phyloP scores from a whole-genome alignment of 2,113 vertebrate genomes.

The Epinephelus moara region DNA sequence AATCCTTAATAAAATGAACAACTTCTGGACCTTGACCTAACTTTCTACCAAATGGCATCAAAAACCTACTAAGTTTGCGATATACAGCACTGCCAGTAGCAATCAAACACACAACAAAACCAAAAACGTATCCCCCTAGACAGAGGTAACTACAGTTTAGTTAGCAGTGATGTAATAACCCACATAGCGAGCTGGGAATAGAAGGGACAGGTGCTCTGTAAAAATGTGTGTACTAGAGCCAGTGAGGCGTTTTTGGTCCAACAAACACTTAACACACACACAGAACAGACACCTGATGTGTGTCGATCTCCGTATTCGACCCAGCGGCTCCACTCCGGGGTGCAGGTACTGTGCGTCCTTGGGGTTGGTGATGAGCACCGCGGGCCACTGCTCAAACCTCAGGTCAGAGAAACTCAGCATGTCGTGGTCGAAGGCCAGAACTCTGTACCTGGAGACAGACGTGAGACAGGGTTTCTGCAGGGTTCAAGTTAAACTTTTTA shows the following conservation, averaged over 20 bases:
- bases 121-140: neutral
- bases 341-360: slow-evolving; percentile 93
- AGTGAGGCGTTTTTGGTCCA: neutral
- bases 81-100: neutral
- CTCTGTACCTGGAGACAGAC: slow-evolving; percentile 88
- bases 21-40: neutral
- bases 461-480: neutral
- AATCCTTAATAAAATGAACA: too few relatives aligned
- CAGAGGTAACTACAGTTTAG: neutral
- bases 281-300: slow-evolving; percentile 91
- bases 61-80: neutral
- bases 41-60: neutral
- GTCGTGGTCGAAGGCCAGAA: slow-evolving; percentile 96
- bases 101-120: neutral
- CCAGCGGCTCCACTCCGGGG: slow-evolving; percentile 89
- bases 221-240: neutral
- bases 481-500: neutral
- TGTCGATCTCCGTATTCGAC: slow-evolving; percentile 89
- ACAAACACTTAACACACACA: slow-evolving; percentile 34
- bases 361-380: slow-evolving; percentile 95
- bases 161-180: neutral
- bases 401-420: slow-evolving; percentile 95
- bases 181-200: neutral
- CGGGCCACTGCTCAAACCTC: slow-evolving; percentile 93
- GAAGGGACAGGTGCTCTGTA: neutral